Evolutionary conservation across 2,113 vertebrate genomes (phyloP).

Genomic region (Oostethus manadensis): DNA sequence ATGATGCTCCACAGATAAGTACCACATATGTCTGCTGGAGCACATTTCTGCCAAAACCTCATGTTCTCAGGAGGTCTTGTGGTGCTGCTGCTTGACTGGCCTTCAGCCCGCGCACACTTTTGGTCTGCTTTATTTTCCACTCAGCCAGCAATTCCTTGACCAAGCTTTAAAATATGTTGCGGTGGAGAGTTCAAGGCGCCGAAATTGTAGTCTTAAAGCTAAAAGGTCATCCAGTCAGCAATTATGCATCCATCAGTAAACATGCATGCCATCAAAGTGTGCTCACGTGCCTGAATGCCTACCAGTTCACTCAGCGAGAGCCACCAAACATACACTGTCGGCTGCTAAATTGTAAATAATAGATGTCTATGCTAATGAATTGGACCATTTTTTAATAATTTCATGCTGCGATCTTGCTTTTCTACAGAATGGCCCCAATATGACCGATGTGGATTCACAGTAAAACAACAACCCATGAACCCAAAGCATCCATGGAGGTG

Average conservation of each 20-base stretch:
- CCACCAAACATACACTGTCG: constrained; percentile 7
- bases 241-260: constrained; percentile 46
- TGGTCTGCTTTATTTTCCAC: constrained; percentile 26
- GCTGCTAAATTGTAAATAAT: constrained; percentile 17
- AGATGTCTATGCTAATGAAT: constrained; percentile 32
- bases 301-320: constrained; percentile 24
- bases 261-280: constrained; percentile 28
- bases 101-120: constrained; percentile 33
- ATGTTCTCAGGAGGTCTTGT: constrained; percentile 18
- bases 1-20: constrained; percentile 39
- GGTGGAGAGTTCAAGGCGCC: constrained; percentile 19
- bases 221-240: constrained; percentile 37
- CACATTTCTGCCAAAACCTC: constrained; percentile 33
- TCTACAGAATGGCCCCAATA: constrained; percentile 9
- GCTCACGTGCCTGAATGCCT: constrained; percentile 20
- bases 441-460: constrained; percentile 15
- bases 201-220: constrained; percentile 16
- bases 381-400: neutral
- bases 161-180: constrained; percentile 9
- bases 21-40: constrained; percentile 33
- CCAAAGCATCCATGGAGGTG: constrained; percentile 6
- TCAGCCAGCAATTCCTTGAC: constrained; percentile 29
- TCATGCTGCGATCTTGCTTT: neutral
- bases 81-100: constrained; percentile 21
- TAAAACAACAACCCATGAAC: constrained; percentile 18